Evolutionary conservation across 2,888 invertebrate genomes (phyloP).

Genomic region (Synergus umbraculus): DNA sequence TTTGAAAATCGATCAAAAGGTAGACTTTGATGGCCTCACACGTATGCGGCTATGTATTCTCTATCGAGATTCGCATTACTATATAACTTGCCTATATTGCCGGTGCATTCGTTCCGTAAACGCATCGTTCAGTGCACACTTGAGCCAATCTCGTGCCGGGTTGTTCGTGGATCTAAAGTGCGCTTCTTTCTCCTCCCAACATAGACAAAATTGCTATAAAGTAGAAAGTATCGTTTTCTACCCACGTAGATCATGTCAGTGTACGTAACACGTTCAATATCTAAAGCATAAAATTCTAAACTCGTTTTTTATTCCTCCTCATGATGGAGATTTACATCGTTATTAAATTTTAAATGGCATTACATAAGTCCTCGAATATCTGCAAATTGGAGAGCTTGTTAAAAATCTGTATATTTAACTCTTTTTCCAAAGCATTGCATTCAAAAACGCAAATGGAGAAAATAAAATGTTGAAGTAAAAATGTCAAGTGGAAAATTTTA

Average conservation of each 20-base stretch:
- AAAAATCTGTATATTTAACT: too few species aligned
- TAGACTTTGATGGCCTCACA: slow-evolving; percentile 29
- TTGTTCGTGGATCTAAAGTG: slow-evolving; percentile 28
- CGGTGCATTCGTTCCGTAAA: slow-evolving; percentile 22
- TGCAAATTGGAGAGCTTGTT: background rate
- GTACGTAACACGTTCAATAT: background rate
- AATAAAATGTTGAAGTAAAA: too few species aligned
- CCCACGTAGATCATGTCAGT: background rate
- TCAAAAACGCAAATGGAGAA: too few species aligned
- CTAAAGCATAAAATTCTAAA: background rate
- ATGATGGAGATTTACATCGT: background rate
- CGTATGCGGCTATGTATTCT: slow-evolving; percentile 5
- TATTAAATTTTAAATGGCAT: background rate
- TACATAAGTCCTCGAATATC: background rate
- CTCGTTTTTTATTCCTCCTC: background rate
- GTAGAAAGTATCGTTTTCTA: slow-evolving; percentile 4
- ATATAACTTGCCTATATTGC: slow-evolving; percentile 25
- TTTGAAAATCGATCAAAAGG: slow-evolving; percentile 14
- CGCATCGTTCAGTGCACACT: slow-evolving; percentile 24
- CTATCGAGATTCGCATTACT: slow-evolving; percentile 22
- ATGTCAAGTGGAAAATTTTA: too few species aligned
- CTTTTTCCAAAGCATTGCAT: too few species aligned
- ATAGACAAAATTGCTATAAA: slow-evolving; percentile 33
- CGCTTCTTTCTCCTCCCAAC: background rate
- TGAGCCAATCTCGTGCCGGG: slow-evolving; percentile 7